phyloP scores from a whole-genome alignment of 1,140 invertebrate genomes.

The Potamilus streckersoni region DNA sequence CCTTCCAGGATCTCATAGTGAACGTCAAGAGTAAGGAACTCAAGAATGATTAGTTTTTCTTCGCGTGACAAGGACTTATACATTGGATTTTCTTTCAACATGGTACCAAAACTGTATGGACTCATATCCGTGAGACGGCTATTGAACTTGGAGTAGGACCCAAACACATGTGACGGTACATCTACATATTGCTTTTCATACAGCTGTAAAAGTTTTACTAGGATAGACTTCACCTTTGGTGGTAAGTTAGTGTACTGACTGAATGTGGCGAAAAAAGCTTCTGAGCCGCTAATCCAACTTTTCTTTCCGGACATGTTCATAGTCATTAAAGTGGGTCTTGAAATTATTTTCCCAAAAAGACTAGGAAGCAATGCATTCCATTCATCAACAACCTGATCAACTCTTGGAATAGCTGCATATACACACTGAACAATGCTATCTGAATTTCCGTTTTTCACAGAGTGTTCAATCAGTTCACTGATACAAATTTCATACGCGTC shows the following conservation, averaged over 20 bases:
- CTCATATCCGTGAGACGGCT: too few species aligned
- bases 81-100: too few species aligned
- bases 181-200: too few species aligned
- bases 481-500: constrained; percentile 20
- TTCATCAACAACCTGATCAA: neutral
- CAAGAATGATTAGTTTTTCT: neutral
- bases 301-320: neutral
- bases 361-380: constrained; percentile 8
- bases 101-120: too few species aligned
- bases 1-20: neutral
- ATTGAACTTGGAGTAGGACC: too few species aligned
- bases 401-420: constrained; percentile 10
- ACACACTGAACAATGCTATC: neutral
- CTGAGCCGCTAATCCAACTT: constrained; percentile 1
- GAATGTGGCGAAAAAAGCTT: constrained; percentile 24
- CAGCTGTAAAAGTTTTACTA: too few species aligned
- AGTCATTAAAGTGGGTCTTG: neutral
- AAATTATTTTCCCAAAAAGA: neutral
- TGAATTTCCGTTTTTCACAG: neutral
- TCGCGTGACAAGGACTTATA: too few species aligned
- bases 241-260: neutral
- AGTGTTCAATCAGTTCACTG: neutral
- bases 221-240: too few species aligned
- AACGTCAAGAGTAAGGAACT: neutral
- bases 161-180: too few species aligned